A percentile compares a stretch with the other conserved stretches of the same genome.
Conservation (phyloP, 2,797 vertebrate species). For the Chloroceryle inda region DNA sequence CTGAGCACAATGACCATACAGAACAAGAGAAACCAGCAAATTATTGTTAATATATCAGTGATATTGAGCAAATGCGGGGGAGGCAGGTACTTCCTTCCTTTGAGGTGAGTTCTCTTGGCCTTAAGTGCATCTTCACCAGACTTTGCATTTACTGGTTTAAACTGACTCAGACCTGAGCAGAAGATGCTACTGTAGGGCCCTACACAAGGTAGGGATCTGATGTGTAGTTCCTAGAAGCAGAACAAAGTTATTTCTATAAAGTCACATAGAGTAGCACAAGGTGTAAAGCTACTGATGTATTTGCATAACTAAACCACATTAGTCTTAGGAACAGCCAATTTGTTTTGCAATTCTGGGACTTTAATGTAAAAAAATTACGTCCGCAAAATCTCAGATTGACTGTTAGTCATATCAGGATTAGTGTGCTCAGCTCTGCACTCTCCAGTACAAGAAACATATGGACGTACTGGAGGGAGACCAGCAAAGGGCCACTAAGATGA, state of each 20-base stretch:
- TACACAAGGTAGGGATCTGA: not conserved
- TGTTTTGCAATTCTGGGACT: not conserved
- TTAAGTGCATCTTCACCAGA: not conserved
- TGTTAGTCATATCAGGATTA: not conserved
- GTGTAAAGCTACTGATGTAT: not conserved
- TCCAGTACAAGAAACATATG: not conserved
- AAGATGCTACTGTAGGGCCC: not conserved
- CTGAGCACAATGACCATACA: not conserved
- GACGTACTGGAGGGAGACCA: constrained; percentile 15
- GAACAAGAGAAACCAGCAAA: not conserved
- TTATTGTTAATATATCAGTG: not conserved
- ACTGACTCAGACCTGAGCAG: not conserved
- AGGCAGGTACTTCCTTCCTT: not conserved
- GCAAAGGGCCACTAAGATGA: not conserved
- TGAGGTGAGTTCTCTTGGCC: not conserved
- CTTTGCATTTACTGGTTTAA: not conserved
- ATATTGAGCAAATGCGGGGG: not conserved
- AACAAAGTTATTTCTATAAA: not conserved
- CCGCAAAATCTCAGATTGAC: not conserved
- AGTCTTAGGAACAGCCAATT: not conserved
- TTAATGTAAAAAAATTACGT: not conserved
- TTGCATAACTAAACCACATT: not conserved
- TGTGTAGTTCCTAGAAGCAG: not conserved
- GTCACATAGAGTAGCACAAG: not conserved
- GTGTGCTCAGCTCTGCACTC: not conserved